Percentiles rank a stretch among this genome's conserved stretches.
phyloP scores from a whole-genome alignment of 2,888 invertebrate genomes.

The Zeuzera pyrina region DNA sequence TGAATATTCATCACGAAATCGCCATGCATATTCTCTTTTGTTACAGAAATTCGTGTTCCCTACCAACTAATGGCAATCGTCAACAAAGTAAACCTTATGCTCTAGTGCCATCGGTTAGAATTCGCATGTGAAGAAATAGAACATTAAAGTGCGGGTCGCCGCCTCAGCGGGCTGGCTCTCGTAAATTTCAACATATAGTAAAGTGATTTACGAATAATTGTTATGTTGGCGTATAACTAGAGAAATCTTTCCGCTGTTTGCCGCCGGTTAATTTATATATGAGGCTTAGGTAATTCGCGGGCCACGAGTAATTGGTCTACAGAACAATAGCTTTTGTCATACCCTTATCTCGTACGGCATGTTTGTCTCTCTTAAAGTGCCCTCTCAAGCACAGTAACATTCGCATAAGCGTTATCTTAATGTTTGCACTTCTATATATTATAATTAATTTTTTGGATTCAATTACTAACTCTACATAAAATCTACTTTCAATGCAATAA shows the following conservation, averaged over 20 bases:
- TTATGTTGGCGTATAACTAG: slow-evolving; percentile 72
- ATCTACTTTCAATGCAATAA: too few species aligned
- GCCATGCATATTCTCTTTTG: slow-evolving; percentile 72
- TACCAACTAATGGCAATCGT: slow-evolving; percentile 26
- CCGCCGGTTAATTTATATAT: slow-evolving; percentile 72
- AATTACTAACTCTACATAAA: too few species aligned
- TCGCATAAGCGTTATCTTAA: slow-evolving; percentile 44
- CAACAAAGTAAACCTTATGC: slow-evolving; percentile 51
- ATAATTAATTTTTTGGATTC: background rate
- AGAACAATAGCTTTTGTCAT: slow-evolving; percentile 74
- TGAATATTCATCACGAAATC: slow-evolving; percentile 74
- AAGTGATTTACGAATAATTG: slow-evolving; percentile 75
- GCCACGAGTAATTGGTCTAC: slow-evolving; percentile 67
- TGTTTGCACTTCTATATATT: too few species aligned
- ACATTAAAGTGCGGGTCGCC: slow-evolving; percentile 46
- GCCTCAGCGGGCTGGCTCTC: slow-evolving; percentile 47
- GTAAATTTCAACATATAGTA: slow-evolving; percentile 74
- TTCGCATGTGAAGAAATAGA: slow-evolving; percentile 30
- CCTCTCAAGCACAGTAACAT: slow-evolving; percentile 50
- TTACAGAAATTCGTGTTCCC: slow-evolving; percentile 58
- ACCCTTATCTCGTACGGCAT: slow-evolving; percentile 62
- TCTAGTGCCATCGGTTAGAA: slow-evolving; percentile 37
- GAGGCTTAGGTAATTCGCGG: slow-evolving; percentile 72
- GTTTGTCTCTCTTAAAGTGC: slow-evolving; percentile 55
- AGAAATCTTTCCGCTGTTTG: slow-evolving; percentile 74